These are phyloP conservation scores for Tragulus kanchil DNA, from an alignment of 2,113 vertebrate species.

Conservation along the genomic window DNA sequence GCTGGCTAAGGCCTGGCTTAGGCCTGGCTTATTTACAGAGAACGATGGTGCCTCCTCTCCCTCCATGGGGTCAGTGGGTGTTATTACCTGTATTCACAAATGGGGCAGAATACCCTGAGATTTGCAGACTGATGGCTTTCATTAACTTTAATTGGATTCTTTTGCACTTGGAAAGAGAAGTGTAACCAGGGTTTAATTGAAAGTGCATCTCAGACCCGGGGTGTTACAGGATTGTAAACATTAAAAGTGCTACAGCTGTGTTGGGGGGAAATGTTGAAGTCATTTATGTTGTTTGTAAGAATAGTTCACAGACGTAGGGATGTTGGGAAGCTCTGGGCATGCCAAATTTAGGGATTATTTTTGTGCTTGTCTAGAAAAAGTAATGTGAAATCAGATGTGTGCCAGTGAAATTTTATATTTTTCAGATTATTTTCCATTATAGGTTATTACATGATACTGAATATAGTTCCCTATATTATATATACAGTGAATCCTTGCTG, in stretches of 20 bases:
- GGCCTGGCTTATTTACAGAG: slow-evolving; percentile 83
- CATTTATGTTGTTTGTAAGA: slow-evolving; percentile 56
- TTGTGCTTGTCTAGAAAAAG: slow-evolving; percentile 38
- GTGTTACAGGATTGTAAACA: slow-evolving; percentile 82
- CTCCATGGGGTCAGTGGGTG: slow-evolving; percentile 75
- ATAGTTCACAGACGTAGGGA: slow-evolving; percentile 5
- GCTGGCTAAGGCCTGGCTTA: slow-evolving; percentile 69
- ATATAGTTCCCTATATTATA: neutral
- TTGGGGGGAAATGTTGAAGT: slow-evolving; percentile 78
- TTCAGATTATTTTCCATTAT: neutral
- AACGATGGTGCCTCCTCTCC: slow-evolving; percentile 63
- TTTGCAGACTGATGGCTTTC: slow-evolving; percentile 87
- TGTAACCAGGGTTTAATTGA: slow-evolving; percentile 83
- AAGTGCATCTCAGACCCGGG: slow-evolving; percentile 79
- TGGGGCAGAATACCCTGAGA: slow-evolving; percentile 76
- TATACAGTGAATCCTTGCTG: neutral
- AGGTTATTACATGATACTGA: neutral
- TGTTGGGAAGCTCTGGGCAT: slow-evolving; percentile 63
- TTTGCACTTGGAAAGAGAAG: slow-evolving; percentile 83
- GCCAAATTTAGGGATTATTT: slow-evolving; percentile 66
- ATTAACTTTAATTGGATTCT: slow-evolving; percentile 88
- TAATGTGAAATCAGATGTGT: slow-evolving; percentile 33
- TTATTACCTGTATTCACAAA: slow-evolving; percentile 81
- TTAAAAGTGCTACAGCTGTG: slow-evolving; percentile 79
- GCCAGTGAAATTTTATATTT: neutral